Conservation (phyloP, 2,888 invertebrate genomes). For the Aleiodes testaceus region DNA sequence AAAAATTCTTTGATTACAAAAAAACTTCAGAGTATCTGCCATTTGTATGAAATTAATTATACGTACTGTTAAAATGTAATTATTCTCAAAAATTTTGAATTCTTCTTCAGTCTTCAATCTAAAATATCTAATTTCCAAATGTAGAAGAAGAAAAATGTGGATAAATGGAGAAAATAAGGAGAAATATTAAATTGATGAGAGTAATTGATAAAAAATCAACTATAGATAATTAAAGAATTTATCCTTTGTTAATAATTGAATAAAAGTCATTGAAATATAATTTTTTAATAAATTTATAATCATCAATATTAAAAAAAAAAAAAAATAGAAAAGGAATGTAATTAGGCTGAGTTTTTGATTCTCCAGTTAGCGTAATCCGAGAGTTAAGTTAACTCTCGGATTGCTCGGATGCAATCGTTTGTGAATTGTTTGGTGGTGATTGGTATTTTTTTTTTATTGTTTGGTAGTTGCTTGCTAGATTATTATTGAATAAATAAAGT, state of each 20-base stretch:
- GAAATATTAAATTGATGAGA: not conserved
- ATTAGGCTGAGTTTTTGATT: no score
- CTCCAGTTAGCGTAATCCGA: no score
- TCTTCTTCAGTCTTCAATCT: not conserved
- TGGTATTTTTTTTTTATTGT: no score
- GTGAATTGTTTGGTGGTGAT: no score
- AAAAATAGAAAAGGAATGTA: no score
- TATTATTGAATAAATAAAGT: no score
- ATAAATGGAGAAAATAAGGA: no score
- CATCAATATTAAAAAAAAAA: not conserved
- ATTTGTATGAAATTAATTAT: constrained; percentile 1
- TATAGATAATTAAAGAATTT: constrained; percentile 1
- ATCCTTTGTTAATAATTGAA: constrained; percentile 11
- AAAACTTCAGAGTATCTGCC: constrained; percentile 10
- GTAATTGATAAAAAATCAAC: constrained; percentile 8
- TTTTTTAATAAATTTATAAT: not conserved
- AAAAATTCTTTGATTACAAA: no score
- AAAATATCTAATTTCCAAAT: not conserved
- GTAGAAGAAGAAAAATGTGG: not conserved
- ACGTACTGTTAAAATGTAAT: not conserved
- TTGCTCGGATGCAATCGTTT: no score
- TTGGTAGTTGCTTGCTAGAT: no score
- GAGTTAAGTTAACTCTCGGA: no score
- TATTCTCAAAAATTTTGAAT: not conserved
- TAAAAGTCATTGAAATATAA: constrained; percentile 18